phyloP scores from a whole-genome alignment of 2,888 invertebrate species.

The Melinaea menophilus region DNA sequence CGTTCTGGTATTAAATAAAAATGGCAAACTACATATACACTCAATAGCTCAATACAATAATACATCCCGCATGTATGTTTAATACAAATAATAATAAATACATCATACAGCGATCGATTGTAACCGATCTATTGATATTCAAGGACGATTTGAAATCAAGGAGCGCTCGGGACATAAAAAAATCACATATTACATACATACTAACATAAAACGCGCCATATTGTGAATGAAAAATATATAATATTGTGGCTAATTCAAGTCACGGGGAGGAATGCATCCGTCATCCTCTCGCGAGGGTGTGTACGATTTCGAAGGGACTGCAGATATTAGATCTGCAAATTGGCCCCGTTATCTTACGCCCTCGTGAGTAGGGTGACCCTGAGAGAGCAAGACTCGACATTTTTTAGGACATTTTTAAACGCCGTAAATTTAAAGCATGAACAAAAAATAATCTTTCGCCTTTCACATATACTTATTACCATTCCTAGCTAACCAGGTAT shows the following conservation, averaged over 20 bases:
- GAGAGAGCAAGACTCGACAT: neutral
- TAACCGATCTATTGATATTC: neutral
- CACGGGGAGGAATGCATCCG: conserved; percentile 32
- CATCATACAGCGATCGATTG: neutral
- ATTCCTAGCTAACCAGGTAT: too few species aligned
- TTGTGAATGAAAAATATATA: conserved; percentile 17
- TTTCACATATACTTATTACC: too few species aligned
- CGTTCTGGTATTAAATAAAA: conserved; percentile 4
- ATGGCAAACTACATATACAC: too few species aligned
- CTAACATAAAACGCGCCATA: conserved; percentile 11
- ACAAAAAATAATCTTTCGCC: too few species aligned
- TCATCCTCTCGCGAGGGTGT: conserved; percentile 33
- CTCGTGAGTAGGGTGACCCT: conserved; percentile 44
- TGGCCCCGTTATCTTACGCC: conserved; percentile 63
- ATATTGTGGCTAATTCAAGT: conserved; percentile 17
- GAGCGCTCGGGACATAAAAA: conserved; percentile 21
- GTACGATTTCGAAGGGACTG: conserved; percentile 51
- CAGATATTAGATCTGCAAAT: conserved; percentile 72
- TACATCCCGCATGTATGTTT: neutral
- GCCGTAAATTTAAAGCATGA: too few species aligned
- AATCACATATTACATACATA: conserved; percentile 15
- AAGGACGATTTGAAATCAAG: too few species aligned
- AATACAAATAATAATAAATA: neutral
- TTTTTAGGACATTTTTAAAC: neutral
- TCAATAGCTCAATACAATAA: neutral